Evolutionary conservation across 1,140 invertebrate species (phyloP), one percentile per base, ranked within the genome.

Genomic region (Drosophila kanapiae): DNA sequence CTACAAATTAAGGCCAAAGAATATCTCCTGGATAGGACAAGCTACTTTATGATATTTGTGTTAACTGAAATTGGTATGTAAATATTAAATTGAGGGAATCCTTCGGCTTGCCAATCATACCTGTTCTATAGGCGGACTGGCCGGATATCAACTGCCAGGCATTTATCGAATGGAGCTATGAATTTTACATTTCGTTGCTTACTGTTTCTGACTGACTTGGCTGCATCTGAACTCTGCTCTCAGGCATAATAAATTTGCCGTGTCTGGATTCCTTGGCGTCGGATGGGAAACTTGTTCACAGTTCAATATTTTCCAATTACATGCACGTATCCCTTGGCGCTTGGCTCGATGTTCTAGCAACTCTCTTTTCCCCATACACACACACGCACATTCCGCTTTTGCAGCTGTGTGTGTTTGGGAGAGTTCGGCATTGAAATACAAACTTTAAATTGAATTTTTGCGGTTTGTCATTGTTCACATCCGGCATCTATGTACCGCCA

Each of bases 361-460:
- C 51, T 51, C 13, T 2, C 16, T 7, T 13, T 31, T 3, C 45
- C 43, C 16, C 47, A 29, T 10, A 35, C 42, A 42, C 38, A 35
- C 23, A 61, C 33, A 42, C 60, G 63, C 61, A 45, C 56, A 60
- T 56, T 68, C 29, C 49, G 23, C 59, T 56, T 45, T 45, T 33
- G 51, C 33, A 51, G 23, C 18, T 40, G 47, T n/a, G 51, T 75
- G 37, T 29, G 47, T 51, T 13, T 62, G 71, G 27, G 56, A n/a
- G 60, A 65, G 68, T 65, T 80, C 61, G 63, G 67, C 71, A 88
- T 56, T 88, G 83, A 87, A 88, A 81, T 87, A 78, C 71, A 81
- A 87, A 87, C 77, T 87, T 87, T 87, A 87, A 87, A 87, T 87
- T 88, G 85, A 88, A 88, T 88, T 88, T 84, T 78, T 88, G 84